Percentiles rank a stretch among this genome's conserved stretches.
Evolutionary conservation across 2,797 vertebrate species (phyloP).

Genomic region (Echiichthys vipera): DNA sequence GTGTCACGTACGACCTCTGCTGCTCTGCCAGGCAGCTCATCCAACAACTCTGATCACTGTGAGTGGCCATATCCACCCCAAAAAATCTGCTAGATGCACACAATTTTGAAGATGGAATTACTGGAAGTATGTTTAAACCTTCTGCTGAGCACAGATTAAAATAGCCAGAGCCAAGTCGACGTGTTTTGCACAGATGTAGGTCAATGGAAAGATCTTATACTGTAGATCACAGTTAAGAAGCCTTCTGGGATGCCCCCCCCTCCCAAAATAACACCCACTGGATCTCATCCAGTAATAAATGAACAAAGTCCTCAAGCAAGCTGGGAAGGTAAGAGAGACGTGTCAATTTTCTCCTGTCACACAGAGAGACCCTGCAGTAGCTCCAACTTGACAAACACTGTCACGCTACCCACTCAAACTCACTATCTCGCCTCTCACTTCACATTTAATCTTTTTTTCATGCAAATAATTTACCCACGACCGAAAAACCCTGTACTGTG

Average conservation of each 20-base stretch:
- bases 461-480: slow-evolving; percentile 34
- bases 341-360: slow-evolving; percentile 70
- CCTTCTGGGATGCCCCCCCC: slow-evolving; percentile 52
- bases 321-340: slow-evolving; percentile 53
- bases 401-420: slow-evolving; percentile 53
- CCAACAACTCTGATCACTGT: slow-evolving; percentile 6
- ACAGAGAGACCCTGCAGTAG: slow-evolving; percentile 44
- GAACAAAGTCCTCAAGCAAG: slow-evolving; percentile 57
- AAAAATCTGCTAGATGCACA: slow-evolving; percentile 21
- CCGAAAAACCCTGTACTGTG: slow-evolving; percentile 20
- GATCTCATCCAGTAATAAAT: slow-evolving; percentile 54
- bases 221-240: slow-evolving; percentile 50
- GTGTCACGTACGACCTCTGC: slow-evolving; percentile 54
- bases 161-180: slow-evolving; percentile 1
- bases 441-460: slow-evolving; percentile 53
- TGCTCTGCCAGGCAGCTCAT: slow-evolving; percentile 14
- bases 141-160: slow-evolving; percentile 34
- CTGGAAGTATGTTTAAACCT: slow-evolving; percentile 17
- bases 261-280: slow-evolving; percentile 10
- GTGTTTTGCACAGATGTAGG: slow-evolving; percentile 43
- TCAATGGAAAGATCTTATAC: slow-evolving; percentile 44
- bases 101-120: slow-evolving; percentile 14
- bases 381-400: slow-evolving; percentile 57
- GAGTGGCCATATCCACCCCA: neutral
- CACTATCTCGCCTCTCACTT: slow-evolving; percentile 41